Conservation (phyloP, 2,113 vertebrate genomes). For the Chaetorhynchus papuensis region DNA sequence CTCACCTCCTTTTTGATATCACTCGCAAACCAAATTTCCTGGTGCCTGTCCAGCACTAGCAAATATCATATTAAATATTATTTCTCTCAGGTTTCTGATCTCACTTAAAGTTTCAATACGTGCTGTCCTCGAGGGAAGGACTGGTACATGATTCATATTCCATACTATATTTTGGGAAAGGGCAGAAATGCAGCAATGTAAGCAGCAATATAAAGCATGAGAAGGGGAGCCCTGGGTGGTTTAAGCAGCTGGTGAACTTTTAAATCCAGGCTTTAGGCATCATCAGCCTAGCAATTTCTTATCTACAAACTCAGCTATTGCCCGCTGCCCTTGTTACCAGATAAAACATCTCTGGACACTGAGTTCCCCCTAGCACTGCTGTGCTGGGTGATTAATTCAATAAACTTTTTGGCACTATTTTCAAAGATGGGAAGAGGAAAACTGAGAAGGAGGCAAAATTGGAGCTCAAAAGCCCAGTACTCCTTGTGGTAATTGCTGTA, state of each 20-base stretch:
- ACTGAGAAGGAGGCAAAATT: neutral
- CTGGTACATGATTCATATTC: neutral
- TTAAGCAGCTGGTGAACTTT: neutral
- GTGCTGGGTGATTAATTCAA: neutral
- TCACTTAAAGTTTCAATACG: neutral
- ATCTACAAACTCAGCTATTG: neutral
- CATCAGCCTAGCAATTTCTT: neutral
- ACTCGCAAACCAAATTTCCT: conserved; percentile 13
- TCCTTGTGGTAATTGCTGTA: neutral
- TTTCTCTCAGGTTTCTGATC: neutral
- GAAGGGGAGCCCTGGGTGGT: neutral
- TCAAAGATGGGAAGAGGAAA: neutral
- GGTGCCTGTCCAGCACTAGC: neutral
- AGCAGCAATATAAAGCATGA: neutral
- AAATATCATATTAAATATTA: neutral
- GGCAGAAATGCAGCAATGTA: neutral
- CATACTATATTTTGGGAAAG: neutral
- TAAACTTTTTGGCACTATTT: neutral
- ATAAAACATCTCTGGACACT: neutral
- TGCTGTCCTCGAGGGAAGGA: neutral
- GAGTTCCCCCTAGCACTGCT: neutral
- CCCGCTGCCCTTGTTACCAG: neutral
- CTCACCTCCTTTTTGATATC: neutral
- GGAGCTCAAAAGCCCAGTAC: neutral
- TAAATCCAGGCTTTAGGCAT: neutral